Percentiles rank a stretch among this genome's conserved stretches.
These are phyloP conservation scores for Pteropus rufus DNA, from an alignment of 2,797 vertebrate species.

Conservation along the genomic window DNA sequence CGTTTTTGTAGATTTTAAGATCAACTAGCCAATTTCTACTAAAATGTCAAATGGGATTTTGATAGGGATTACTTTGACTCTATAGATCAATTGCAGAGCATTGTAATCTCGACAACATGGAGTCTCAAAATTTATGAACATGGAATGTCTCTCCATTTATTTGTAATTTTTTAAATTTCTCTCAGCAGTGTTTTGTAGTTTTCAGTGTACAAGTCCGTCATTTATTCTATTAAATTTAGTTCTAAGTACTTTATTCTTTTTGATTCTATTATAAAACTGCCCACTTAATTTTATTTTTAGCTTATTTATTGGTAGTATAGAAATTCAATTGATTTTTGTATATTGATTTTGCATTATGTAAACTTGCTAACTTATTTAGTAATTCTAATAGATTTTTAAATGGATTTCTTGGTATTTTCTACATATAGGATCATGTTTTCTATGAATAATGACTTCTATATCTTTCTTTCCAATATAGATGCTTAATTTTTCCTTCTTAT, in stretches of 20 bases:
- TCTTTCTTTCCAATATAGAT: neutral
- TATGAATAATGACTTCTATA: neutral
- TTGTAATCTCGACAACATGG: neutral
- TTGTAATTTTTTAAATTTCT: neutral
- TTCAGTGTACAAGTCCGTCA: neutral
- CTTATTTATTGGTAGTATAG: neutral
- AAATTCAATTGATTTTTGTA: neutral
- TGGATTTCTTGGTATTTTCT: neutral
- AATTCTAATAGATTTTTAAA: neutral
- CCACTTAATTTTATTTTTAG: neutral
- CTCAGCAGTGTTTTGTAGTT: neutral
- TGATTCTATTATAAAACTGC: neutral
- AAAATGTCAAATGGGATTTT: neutral
- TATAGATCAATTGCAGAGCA: neutral
- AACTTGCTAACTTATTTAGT: neutral
- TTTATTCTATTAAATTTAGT: neutral
- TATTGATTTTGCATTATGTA: neutral
- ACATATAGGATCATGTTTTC: neutral
- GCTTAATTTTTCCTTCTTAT: neutral
- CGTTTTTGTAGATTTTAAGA: neutral
- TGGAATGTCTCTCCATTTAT: neutral
- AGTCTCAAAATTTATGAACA: neutral
- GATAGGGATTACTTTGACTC: neutral
- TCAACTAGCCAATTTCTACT: neutral
- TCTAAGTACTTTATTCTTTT: neutral